Conservation (phyloP, 2,113 vertebrate species). For the Menidia beryllina region DNA sequence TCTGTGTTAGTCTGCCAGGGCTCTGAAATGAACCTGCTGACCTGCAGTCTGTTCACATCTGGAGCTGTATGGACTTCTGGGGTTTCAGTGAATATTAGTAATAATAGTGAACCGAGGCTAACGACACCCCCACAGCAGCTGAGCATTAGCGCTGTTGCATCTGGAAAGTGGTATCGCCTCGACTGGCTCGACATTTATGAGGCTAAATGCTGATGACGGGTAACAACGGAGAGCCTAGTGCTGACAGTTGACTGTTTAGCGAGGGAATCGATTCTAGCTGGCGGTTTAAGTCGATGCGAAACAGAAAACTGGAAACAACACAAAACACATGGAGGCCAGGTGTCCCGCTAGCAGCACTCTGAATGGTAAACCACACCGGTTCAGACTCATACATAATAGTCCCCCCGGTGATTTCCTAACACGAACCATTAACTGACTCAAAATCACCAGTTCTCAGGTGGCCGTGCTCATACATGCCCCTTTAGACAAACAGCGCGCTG, state of each 20-base stretch:
- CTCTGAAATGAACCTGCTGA: slow-evolving; percentile 21
- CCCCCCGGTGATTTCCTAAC: neutral
- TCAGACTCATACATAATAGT: neutral
- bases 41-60: slow-evolving; percentile 31
- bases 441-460: neutral
- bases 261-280: slow-evolving; percentile 33
- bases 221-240: neutral
- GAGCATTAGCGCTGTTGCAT: neutral
- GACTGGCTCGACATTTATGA: neutral
- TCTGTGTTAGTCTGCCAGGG: slow-evolving; percentile 8
- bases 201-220: slow-evolving; percentile 5
- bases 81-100: slow-evolving; percentile 1
- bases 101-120: slow-evolving; percentile 8
- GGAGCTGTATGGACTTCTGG: neutral
- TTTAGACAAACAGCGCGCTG: neutral
- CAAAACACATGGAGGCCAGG: slow-evolving; percentile 28
- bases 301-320: slow-evolving; percentile 13
- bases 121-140: slow-evolving; percentile 1
- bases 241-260: slow-evolving; percentile 16
- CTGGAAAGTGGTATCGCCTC: neutral
- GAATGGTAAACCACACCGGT: slow-evolving; percentile 15
- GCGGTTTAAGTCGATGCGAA: slow-evolving; percentile 3
- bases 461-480: neutral
- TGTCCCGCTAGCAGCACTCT: slow-evolving; percentile 5
- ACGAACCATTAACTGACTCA: neutral